Evolutionary conservation across 2,797 vertebrate genomes (phyloP), one percentile per base, ranked within the genome.

Genomic region (Cynodonichthys magdalenae): DNA sequence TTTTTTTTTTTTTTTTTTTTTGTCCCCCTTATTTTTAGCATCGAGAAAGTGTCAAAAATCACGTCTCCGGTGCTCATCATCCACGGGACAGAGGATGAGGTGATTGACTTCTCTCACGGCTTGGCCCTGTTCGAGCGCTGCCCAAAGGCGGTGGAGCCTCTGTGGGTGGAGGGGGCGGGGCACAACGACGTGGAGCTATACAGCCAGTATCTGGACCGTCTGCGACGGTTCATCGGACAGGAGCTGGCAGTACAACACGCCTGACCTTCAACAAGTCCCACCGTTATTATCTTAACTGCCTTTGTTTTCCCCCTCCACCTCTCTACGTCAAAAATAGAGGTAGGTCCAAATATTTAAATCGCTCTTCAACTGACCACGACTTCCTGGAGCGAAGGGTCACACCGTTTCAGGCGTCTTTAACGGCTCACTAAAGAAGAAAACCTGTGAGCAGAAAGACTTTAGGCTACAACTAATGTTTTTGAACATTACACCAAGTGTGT

Each of bases 171-270:
- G 42, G 97, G 97, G 3, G 97, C 97, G 0, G 97, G 97, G 11
- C 97, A 99, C 94, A 99, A 99, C 68, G 97, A 99, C 91, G 98
- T 99, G 67, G 97, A 99, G 94, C 95, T 99, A 74, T 99, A 98
- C 93, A 98, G 97, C 91, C 97, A 99, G 91, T 99, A 99, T 90
- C 92, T 99, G 89, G 97, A 99, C 87, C 95, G 97, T 75, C 94
- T 99, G 87, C 96, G 96, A 59, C 95, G 95, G 70, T 99, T 99
- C 93, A 98, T 99, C 91, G 95, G 95, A 75, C 96, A 97, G 89
- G 97, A 99, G 89, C 94, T 99, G 91, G 93, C 94, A 51, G 90
- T 89, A 57, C 95, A 94, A 69, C 94, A 95, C 61, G 90, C 94
- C 92, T 97, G 93, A 94, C 57, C 57, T 48, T 36, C 45, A 20